Base-by-base conservation (phyloP, 2,797 vertebrate genomes). In the Hybognathus amarus region DNA sequence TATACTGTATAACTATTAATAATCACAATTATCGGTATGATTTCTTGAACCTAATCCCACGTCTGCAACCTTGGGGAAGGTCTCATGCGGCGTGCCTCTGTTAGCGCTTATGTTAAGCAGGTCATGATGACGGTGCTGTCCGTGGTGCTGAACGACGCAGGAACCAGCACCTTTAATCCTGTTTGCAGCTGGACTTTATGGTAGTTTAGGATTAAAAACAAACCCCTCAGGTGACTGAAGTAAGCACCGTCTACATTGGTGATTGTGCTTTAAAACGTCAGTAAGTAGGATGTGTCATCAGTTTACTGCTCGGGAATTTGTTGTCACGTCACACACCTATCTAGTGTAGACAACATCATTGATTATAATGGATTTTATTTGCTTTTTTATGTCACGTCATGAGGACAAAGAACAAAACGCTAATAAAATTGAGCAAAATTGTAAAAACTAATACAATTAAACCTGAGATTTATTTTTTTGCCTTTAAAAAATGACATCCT, bases 111-210 rank as follows among this genome's bases (percentile, higher is more conserved):
- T 56, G 81, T 68, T 68, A 67, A 82, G 61, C 71, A 30, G 80
- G 71, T 76, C 64, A 66, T 56, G 24, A 38, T 9, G 50, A 59
- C 38, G 30, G 10, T 61, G 40, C 86, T 82, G 76, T 83, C 42
- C 76, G 18, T 7, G 80, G 68, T 67, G n/a, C 76, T 85, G 80
- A 83, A 85, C 27, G 75, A 85, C 74, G 52, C 63, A 84, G 20
- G 77, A 45, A 11, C 24, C 64, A 5, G 36, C 61, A 59, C n/a
- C 18, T 78, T 56, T 76, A 86, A 80, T 80, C 24, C 24, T 73
- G 66, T 61, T 77, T 10, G 20, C 63, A 80, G 20, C n/a, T 67
- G 13, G 66, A 42, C 15, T 70, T 40, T 5, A 18, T 24, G 27
- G 70, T 52, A 13, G 47, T 54, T 54, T 36, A n/a, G 3, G 47